Evolutionary conservation across 1,140 invertebrate species (phyloP).

Genomic region (Alviniconcha marisindica): DNA sequence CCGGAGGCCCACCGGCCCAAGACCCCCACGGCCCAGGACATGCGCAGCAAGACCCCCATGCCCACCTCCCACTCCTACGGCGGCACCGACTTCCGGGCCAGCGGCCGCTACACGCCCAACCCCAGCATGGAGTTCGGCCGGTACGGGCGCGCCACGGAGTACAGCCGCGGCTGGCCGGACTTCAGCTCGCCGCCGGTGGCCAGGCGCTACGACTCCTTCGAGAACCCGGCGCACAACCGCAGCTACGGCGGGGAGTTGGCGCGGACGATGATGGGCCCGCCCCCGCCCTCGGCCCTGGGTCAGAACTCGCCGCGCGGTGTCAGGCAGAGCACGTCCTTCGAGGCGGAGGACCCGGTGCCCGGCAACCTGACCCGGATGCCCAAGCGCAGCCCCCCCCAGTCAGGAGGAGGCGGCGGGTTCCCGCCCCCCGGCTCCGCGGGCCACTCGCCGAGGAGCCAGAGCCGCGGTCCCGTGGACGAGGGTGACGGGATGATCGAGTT

Average conservation of each 20-base stretch:
- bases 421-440: conserved; percentile 30
- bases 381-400: conserved; percentile 51
- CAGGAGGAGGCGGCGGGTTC: not conserved
- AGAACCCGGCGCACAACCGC: conserved; percentile 45
- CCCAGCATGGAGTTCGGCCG: conserved; percentile 52
- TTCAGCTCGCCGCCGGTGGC: conserved; percentile 44
- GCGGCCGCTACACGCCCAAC: conserved; percentile 54
- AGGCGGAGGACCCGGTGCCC: conserved; percentile 77
- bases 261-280: conserved; percentile 1
- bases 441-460: conserved; percentile 48
- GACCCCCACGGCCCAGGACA: conserved; percentile 72
- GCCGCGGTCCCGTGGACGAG: conserved; percentile 46
- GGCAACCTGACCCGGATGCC: conserved; percentile 68
- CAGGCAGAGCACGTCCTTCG: conserved; percentile 84
- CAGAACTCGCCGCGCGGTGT: conserved; percentile 42
- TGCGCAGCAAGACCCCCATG: conserved; percentile 67
- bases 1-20: conserved; percentile 63
- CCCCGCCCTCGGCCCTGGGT: not conserved
- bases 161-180: conserved; percentile 46
- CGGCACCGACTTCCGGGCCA: conserved; percentile 46
- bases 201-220: conserved; percentile 41
- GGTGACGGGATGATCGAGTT: conserved; percentile 83
- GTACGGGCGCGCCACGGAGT: conserved; percentile 42
- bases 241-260: conserved; percentile 50
- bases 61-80: conserved; percentile 41